A percentile compares a stretch with the other conserved stretches of the same genome.
Evolutionary conservation across 2,113 vertebrate genomes (phyloP).

Genomic region (Prunella himalayana): DNA sequence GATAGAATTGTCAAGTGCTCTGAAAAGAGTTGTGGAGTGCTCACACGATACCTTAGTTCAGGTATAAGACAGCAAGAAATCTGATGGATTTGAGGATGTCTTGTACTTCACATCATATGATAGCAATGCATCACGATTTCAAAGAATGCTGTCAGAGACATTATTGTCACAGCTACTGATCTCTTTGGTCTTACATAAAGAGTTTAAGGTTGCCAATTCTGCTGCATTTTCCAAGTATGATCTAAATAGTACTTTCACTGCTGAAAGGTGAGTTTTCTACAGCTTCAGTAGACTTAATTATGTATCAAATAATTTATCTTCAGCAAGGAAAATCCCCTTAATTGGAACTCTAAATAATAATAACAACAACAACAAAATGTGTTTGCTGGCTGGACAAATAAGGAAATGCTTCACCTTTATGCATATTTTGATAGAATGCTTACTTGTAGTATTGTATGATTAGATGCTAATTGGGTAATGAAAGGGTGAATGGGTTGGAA

Average conservation of each 20-base stretch:
- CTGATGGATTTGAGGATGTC: neutral
- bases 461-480: conserved; percentile 29
- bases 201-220: neutral
- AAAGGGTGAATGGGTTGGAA: conserved; percentile 34
- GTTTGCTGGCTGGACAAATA: neutral
- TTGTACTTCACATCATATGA: neutral
- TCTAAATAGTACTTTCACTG: neutral
- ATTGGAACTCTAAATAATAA: neutral
- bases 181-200: neutral
- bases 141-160: neutral
- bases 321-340: neutral
- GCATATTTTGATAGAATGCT: neutral
- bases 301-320: neutral
- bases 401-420: neutral
- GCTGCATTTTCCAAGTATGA: neutral
- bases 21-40: neutral
- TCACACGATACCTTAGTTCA: neutral
- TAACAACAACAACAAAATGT: neutral
- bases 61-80: neutral
- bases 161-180: neutral
- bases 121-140: neutral
- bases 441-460: neutral
- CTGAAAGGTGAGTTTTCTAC: neutral
- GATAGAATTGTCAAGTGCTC: neutral
- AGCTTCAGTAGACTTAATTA: neutral